Evolutionary conservation across 2,113 vertebrate species (phyloP).

Genomic region (Leucosticte australis): DNA sequence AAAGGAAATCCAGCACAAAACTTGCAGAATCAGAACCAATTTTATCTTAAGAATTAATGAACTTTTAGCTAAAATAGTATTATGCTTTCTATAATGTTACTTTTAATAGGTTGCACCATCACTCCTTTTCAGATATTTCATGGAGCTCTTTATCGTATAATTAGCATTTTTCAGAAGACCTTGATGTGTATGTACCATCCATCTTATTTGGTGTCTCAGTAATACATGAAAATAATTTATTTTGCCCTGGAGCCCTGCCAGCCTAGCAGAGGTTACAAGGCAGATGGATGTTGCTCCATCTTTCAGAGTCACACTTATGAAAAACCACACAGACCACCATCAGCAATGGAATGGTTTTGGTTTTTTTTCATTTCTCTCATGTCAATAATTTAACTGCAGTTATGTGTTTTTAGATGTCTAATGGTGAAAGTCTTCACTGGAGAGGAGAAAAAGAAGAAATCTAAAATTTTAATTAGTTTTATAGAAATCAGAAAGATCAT

Average conservation of each 20-base stretch:
- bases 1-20: neutral
- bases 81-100: neutral
- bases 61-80: neutral
- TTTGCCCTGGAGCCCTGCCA: neutral
- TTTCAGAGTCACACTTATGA: neutral
- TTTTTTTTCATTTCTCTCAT: neutral
- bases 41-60: neutral
- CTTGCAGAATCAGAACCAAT: neutral
- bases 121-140: neutral
- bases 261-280: neutral
- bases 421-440: neutral
- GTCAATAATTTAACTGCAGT: neutral
- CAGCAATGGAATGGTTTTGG: neutral
- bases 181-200: neutral
- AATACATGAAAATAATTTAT: neutral
- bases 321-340: neutral
- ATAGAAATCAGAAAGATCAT: neutral
- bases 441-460: neutral
- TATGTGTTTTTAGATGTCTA: neutral
- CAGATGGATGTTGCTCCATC: neutral
- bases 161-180: neutral
- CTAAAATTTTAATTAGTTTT: neutral
- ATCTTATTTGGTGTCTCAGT: neutral
- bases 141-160: neutral
- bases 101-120: neutral